Percentiles rank a stretch among this genome's conserved stretches.
phyloP scores from a whole-genome alignment of 2,113 vertebrate species.

The Accipiter cooperii region DNA sequence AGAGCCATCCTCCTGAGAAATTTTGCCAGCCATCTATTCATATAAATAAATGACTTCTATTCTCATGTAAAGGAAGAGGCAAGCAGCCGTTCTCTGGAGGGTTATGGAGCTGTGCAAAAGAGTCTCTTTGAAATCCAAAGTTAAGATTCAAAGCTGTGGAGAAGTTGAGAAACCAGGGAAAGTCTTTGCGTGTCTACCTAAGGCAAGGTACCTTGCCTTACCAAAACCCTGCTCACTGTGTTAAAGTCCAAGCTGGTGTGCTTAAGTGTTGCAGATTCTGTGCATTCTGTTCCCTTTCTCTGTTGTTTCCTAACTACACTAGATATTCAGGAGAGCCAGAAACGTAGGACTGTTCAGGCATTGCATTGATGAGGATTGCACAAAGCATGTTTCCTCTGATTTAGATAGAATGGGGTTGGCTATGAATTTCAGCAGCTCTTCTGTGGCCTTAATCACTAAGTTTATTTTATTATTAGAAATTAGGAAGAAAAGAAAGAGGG shows the following conservation, averaged over 20 bases:
- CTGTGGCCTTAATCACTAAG: not conserved
- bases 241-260: not conserved
- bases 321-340: not conserved
- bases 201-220: not conserved
- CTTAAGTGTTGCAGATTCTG: not conserved
- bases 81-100: not conserved
- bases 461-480: constrained; percentile 30
- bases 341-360: not conserved
- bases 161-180: not conserved
- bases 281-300: not conserved
- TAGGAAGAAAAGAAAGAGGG: not conserved
- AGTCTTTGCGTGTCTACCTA: not conserved
- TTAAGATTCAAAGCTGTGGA: not conserved
- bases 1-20: not conserved
- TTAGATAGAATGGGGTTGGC: not conserved
- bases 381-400: not conserved
- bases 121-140: not conserved
- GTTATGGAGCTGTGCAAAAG: not conserved
- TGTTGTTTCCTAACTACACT: not conserved
- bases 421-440: not conserved
- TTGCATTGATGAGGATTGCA: not conserved
- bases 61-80: not conserved
- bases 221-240: not conserved
- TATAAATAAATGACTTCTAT: not conserved
- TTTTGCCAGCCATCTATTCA: not conserved